Evolutionary conservation across 2,888 invertebrate species (phyloP).

Genomic region (Octonoba sinensis): DNA sequence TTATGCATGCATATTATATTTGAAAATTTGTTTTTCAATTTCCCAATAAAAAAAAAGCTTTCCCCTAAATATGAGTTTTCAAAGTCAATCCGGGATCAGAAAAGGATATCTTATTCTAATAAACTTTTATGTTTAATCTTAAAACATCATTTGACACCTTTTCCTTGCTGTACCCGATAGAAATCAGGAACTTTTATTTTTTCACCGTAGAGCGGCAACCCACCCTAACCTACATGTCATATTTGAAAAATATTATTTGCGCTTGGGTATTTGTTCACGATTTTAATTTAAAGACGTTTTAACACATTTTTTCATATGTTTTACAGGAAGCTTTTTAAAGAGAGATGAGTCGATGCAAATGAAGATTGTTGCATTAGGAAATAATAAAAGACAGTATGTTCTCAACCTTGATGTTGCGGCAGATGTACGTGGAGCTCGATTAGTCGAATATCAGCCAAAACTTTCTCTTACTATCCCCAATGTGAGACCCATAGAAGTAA

Average conservation of each 20-base stretch:
- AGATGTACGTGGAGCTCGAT: slow-evolving; percentile 36
- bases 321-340: slow-evolving; percentile 25
- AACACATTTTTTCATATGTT: not conserved
- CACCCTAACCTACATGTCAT: no score
- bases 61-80: no score
- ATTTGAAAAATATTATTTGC: not conserved
- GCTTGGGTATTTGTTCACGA: not conserved
- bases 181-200: no score
- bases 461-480: slow-evolving; percentile 16
- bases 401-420: slow-evolving; percentile 21
- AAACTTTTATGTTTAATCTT: no score
- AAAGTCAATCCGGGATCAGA: no score
- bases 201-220: no score
- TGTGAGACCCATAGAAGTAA: slow-evolving; percentile 22
- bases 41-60: no score
- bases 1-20: no score
- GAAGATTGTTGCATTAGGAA: slow-evolving; percentile 15
- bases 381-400: slow-evolving; percentile 28
- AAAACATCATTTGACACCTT: no score
- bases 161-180: no score
- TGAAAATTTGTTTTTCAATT: no score
- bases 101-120: no score
- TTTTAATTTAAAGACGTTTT: not conserved
- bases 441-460: slow-evolving; percentile 53
- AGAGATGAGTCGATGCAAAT: slow-evolving; percentile 15